Evolutionary conservation across 1,140 invertebrate species (phyloP).

Genomic region (Catajapyx aquilonaris): DNA sequence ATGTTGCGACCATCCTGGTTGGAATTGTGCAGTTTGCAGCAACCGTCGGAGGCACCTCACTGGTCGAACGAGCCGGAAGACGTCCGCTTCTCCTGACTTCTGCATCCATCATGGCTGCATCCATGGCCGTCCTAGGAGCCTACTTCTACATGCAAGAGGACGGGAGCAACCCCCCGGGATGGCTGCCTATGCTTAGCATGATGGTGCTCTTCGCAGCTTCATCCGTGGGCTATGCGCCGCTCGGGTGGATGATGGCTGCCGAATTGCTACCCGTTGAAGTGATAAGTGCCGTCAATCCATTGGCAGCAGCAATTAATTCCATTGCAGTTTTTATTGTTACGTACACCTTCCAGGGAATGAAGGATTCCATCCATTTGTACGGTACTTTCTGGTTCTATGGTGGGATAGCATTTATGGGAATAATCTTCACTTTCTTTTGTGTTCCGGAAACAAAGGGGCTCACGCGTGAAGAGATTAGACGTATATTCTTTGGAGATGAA

Average conservation of each 20-base stretch:
- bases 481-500: no score
- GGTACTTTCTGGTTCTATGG: slow-evolving; percentile 27
- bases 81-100: slow-evolving; percentile 23
- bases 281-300: slow-evolving; percentile 20
- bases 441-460: slow-evolving; percentile 34
- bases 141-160: no score
- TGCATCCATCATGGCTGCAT: slow-evolving; percentile 13
- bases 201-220: slow-evolving; percentile 25
- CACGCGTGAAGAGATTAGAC: no score
- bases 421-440: slow-evolving; percentile 20
- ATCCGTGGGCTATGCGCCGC: slow-evolving; percentile 26
- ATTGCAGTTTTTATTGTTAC: slow-evolving; percentile 25
- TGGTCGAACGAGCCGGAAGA: slow-evolving; percentile 25
- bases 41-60: slow-evolving; percentile 19
- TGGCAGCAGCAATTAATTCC: slow-evolving; percentile 23
- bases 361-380: slow-evolving; percentile 16
- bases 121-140: no score
- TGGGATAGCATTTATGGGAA: slow-evolving; percentile 10
- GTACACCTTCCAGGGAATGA: slow-evolving; percentile 22
- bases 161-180: slow-evolving; percentile 16
- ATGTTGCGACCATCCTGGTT: slow-evolving; percentile 37
- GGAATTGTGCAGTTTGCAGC: slow-evolving; percentile 33
- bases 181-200: slow-evolving; percentile 23
- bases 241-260: slow-evolving; percentile 27
- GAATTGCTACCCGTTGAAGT: slow-evolving; percentile 25